Percentiles rank a stretch among this genome's conserved stretches.
These are phyloP conservation scores for Dryomyza anilis DNA, from an alignment of 2,888 invertebrate genomes.

Conservation along the genomic window DNA sequence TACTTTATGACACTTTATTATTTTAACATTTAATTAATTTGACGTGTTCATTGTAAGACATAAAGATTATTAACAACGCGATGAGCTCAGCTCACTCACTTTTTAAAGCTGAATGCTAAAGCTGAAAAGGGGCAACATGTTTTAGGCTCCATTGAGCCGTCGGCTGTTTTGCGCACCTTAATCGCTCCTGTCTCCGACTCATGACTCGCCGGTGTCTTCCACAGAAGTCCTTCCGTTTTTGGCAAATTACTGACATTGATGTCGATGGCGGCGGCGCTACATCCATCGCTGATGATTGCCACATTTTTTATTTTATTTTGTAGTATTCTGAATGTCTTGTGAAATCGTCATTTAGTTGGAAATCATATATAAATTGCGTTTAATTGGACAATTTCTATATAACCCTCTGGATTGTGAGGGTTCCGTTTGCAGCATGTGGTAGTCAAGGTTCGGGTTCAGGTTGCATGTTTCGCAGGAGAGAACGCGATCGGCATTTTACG, in stretches of 20 bases:
- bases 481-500: too few relatives aligned
- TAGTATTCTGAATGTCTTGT: background rate
- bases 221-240: slow-evolving; percentile 18
- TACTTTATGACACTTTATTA: too few relatives aligned
- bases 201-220: background rate
- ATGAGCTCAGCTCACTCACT: background rate
- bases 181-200: background rate
- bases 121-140: background rate
- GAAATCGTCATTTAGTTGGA: slow-evolving; percentile 40
- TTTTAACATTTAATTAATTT: too few relatives aligned
- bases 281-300: slow-evolving; percentile 16
- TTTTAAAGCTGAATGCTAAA: background rate
- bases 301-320: background rate
- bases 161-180: background rate
- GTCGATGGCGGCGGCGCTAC: slow-evolving; percentile 9
- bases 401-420: too few relatives aligned
- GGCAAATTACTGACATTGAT: background rate
- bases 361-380: slow-evolving; percentile 54
- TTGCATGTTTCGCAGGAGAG: too few relatives aligned
- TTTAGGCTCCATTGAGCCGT: background rate
- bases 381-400: slow-evolving; percentile 52
- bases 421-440: too few relatives aligned
- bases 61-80: too few relatives aligned
- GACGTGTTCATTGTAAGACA: too few relatives aligned
- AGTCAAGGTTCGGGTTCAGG: too few relatives aligned